Base-by-base conservation (phyloP, 2,888 invertebrate species). In the Aquatica leii region DNA sequence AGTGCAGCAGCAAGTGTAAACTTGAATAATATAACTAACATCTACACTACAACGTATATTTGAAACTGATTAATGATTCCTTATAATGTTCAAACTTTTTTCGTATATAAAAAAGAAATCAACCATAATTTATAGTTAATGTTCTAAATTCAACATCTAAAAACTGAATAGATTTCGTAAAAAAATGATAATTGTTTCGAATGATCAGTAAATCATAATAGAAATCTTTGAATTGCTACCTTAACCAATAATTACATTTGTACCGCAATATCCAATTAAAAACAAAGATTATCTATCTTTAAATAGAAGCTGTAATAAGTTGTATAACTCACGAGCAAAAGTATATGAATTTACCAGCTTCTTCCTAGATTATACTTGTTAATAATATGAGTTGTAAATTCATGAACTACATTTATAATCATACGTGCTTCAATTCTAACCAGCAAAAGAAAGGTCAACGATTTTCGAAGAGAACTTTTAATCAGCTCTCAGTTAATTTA, bases 201-300 rank as follows among this genome's bases (percentile, higher is more conserved):
- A 24, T 12, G 12, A 14, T 21, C 37, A 48, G 49, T 55, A 60
- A 55, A 60, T 60, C 54, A 60, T 55, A 54, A 54, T 31, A 41
- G 54, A 48, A 50, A 54, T 53, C 59, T 53, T 53, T 18, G 14
- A 56, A 57, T 57, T 21, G 50, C 60, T 56, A 62, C 56, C 55
- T 18, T 55, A 63, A 49, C 59, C 49, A 55, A 63, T 63, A 63
- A 63, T 63, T 63, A 63, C 57, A 56, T 51, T 55, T 52, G 51
- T 57, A 59, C 59, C 54, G 53, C 59, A 59, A 35, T 51, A 59
- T 59, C 59, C 63, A 63, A 63, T 63, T 63, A 63, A 63, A 62
- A 58, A 24, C 21, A 18, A 37, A 59, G 63, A 63, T 63, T 59
- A 63, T 63, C 63, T 59, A 58, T 62, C 58, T 62, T 58, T 37